Conservation (phyloP, 1,140 invertebrate genomes). For the Leptinotarsa lineolata region DNA sequence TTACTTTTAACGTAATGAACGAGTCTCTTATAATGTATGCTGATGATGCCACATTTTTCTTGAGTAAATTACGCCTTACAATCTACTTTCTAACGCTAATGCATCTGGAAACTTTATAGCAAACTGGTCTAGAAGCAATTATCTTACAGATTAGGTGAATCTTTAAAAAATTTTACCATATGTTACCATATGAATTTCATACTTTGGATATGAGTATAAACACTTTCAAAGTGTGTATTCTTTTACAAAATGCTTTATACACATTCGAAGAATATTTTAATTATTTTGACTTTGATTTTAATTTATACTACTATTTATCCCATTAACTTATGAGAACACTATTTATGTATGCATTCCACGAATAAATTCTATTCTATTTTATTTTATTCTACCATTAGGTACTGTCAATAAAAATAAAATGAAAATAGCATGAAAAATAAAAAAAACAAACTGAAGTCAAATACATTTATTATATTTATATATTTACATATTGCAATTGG, state of each 20-base stretch:
- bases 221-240: no score
- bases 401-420: no score
- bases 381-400: no score
- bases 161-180: no score
- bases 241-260: no score
- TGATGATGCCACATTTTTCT: constrained; percentile 12
- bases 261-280: no score
- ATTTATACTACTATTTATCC: no score
- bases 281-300: no score
- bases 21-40: constrained; percentile 8
- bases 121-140: constrained; percentile 15
- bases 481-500: constrained; percentile 25
- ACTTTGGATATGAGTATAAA: no score
- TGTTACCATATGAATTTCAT: no score
- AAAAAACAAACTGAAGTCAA: constrained; percentile 12
- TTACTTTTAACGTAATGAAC: not conserved
- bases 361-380: no score
- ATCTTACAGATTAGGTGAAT: not conserved
- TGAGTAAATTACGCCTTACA: constrained; percentile 2
- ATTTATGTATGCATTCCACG: not conserved
- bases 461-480: constrained; percentile 16
- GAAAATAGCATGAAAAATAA: not conserved
- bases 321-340: not conserved
- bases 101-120: constrained; percentile 14
- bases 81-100: constrained; percentile 15